A percentile compares a stretch with the other conserved stretches of the same genome.
Conservation (phyloP, 2,113 vertebrate species). For the Numenius arquata region DNA sequence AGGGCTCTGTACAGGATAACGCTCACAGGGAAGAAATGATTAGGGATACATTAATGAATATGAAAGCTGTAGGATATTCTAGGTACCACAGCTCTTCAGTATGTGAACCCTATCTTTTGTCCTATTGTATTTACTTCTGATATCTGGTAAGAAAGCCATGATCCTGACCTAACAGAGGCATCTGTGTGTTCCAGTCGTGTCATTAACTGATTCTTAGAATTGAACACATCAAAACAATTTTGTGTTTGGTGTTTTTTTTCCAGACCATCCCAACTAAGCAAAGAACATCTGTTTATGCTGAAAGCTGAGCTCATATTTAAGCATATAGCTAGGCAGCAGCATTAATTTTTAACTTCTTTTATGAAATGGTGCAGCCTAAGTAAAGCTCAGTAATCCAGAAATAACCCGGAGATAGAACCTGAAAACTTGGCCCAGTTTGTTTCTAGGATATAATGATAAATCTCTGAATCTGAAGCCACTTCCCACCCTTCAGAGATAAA, state of each 20-base stretch:
- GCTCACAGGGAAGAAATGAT: neutral
- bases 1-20: neutral
- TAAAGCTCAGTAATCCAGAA: slow-evolving; percentile 31
- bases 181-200: neutral
- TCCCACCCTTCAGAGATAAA: slow-evolving; percentile 31
- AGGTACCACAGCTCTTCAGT: neutral
- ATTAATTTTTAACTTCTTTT: slow-evolving; percentile 53
- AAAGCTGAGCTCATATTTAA: slow-evolving; percentile 18
- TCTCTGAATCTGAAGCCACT: slow-evolving; percentile 5
- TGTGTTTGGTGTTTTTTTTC: neutral
- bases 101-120: neutral
- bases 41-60: neutral
- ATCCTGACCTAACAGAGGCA: neutral
- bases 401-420: neutral
- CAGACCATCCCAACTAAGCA: neutral
- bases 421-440: slow-evolving; percentile 41
- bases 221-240: slow-evolving; percentile 3
- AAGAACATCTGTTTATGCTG: slow-evolving; percentile 27
- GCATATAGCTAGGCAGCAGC: neutral
- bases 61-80: neutral
- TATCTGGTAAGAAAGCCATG: neutral
- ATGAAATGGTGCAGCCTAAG: slow-evolving; percentile 5
- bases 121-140: neutral
- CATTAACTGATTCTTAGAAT: slow-evolving; percentile 28
- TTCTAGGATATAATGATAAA: slow-evolving; percentile 28